Base-by-base conservation (phyloP, 2,797 vertebrate genomes). In the Sebastes aleutianus region DNA sequence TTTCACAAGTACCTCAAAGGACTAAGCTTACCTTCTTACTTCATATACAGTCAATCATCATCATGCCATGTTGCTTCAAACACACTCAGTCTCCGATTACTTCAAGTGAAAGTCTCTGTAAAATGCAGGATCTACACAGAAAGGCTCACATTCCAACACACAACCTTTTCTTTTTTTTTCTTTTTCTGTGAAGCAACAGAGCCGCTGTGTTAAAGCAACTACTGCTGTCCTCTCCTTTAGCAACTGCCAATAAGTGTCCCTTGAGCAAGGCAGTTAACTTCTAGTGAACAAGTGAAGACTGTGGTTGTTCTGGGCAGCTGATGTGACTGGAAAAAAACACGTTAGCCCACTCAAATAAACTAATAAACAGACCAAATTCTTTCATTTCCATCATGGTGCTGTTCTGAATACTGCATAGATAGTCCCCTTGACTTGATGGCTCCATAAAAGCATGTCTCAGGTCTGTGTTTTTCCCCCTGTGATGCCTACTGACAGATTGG, bases 401-500 rank as follows among this genome's bases (percentile, higher is more conserved):
- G 5, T 1, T 65, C 34, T 29, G 13, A 59, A 61, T 26, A 7
- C 34, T 29, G 53, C 61, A 61, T 0, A 50, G 14, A 73, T 72
- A 53, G 18, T 14, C 11, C 11, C 2, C 32, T 43, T 54, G 69
- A 70, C 68, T 63, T 6, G 12, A 70, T 77, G 73, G 39, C 66
- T 54, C 34, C 74, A 74, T 43, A 22, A 82, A 85, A 66, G 26
- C 71, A 71, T 77, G 61, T 74, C 70, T 69, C 59, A 56, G 78
- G 10, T 77, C 61, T 63, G 22, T 86, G 69, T 68, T 82, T 84
- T 82, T 76, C 73, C 68, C 9, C 7, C 39, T 5, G 7, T 34
- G 56, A 74, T 80, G 70, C 53, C 76, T 36, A 31, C 53, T 70
- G 80, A 79, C 76, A 77, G 59, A 82, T 73, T 67, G 76, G 72